Conservation (phyloP, 1,140 invertebrate genomes). For the Zaprionus lachaisei region DNA sequence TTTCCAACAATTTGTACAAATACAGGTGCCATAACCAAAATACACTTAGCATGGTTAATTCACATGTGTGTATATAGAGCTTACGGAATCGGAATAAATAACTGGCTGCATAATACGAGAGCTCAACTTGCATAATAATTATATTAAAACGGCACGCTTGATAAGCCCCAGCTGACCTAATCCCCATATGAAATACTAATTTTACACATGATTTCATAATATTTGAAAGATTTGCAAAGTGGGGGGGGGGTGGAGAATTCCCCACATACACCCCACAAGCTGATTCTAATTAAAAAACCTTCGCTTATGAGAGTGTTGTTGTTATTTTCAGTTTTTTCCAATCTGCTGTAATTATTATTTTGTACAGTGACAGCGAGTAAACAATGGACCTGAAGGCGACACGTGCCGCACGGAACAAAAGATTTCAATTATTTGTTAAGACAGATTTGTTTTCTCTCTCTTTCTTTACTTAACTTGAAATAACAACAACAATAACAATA, state of each 20-base stretch:
- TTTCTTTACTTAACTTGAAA: slow-evolving; percentile 5
- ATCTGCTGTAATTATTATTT: slow-evolving; percentile 10
- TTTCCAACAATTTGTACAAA: not conserved
- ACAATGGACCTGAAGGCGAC: slow-evolving; percentile 6
- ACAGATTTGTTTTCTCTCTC: slow-evolving; percentile 10
- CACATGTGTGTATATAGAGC: not conserved
- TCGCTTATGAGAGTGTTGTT: not conserved
- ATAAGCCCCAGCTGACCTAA: slow-evolving; percentile 9
- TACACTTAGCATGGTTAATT: not conserved
- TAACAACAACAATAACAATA: slow-evolving; percentile 21
- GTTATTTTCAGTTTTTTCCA: not conserved
- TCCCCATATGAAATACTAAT: slow-evolving; percentile 18
- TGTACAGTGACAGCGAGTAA: slow-evolving; percentile 1
- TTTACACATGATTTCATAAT: slow-evolving; percentile 32
- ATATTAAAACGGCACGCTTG: not conserved
- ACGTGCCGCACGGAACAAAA: slow-evolving; percentile 35
- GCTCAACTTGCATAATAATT: not conserved
- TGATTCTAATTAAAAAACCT: slow-evolving; percentile 10
- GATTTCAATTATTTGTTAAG: slow-evolving; percentile 51
- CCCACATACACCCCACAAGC: not conserved
- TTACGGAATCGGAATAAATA: slow-evolving; percentile 1
- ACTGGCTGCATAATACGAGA: not conserved
- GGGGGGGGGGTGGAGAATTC: not conserved
- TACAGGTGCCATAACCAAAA: not conserved
- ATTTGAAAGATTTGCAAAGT: not conserved